Evolutionary conservation across 2,113 vertebrate genomes (phyloP).

Genomic region (Tonatia bakeri): DNA sequence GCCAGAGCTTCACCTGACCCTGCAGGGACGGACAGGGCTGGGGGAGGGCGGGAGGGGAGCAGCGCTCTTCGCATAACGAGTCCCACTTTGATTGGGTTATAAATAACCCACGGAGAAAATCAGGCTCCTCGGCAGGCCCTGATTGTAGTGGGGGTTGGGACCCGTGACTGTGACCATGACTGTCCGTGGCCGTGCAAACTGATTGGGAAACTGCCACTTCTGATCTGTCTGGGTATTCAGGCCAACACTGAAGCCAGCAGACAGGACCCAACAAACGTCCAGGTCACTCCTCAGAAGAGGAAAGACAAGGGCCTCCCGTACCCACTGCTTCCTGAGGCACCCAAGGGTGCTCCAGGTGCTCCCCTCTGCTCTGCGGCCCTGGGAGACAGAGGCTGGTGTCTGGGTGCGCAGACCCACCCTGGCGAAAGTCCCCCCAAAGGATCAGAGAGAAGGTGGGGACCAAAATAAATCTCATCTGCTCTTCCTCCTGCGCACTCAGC

Average conservation of each 20-base stretch:
- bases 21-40: neutral
- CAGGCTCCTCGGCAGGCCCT: neutral
- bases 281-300: neutral
- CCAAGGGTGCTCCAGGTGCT: neutral
- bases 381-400: neutral
- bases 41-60: neutral
- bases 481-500: neutral
- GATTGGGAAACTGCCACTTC: neutral
- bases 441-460: neutral
- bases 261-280: neutral
- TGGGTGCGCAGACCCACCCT: neutral
- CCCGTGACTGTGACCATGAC: neutral
- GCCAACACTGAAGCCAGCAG: neutral
- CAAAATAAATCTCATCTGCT: neutral
- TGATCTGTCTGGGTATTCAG: neutral
- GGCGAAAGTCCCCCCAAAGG: neutral
- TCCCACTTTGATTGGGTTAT: neutral
- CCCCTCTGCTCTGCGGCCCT: neutral
- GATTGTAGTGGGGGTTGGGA: neutral
- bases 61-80: neutral
- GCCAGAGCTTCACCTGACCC: neutral
- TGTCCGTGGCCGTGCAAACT: accelerated
- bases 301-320: neutral
- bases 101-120: conserved; percentile 22
- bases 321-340: neutral